phyloP scores from a whole-genome alignment of 2,797 vertebrate species.

The Smutsia temminckii region DNA sequence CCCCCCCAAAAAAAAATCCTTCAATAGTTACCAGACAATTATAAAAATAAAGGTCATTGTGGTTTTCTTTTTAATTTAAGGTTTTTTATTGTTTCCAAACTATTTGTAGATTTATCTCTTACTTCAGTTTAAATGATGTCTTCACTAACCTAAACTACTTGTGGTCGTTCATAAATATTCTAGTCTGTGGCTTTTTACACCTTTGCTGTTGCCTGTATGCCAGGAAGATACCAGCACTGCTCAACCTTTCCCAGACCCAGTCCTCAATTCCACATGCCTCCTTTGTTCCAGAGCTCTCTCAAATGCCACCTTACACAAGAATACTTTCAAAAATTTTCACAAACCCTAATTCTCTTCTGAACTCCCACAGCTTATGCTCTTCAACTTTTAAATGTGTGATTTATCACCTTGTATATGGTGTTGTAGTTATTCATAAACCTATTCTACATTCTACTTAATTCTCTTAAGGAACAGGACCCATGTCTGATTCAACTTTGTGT shows the following conservation, averaged over 20 bases:
- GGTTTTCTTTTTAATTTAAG: background rate
- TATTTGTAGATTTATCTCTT: background rate
- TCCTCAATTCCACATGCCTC: background rate
- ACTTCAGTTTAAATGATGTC: background rate
- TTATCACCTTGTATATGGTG: background rate
- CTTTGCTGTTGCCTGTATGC: background rate
- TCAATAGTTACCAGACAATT: background rate
- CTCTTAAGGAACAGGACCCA: background rate
- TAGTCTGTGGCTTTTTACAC: background rate
- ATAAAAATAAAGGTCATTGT: background rate
- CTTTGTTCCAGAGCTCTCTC: background rate
- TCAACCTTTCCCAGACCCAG: accelerated
- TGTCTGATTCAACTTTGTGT: background rate
- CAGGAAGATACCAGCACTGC: background rate
- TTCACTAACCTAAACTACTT: background rate
- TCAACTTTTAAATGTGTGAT: background rate
- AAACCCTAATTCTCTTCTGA: background rate
- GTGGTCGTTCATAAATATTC: background rate
- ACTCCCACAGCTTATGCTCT: background rate
- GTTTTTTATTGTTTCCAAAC: background rate
- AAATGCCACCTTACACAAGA: background rate
- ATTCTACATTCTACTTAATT: background rate
- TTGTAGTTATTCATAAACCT: background rate
- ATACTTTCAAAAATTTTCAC: background rate
- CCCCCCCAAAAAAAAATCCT: background rate